Evolutionary conservation across 1,140 invertebrate genomes (phyloP).

Genomic region (Battus philenor): DNA sequence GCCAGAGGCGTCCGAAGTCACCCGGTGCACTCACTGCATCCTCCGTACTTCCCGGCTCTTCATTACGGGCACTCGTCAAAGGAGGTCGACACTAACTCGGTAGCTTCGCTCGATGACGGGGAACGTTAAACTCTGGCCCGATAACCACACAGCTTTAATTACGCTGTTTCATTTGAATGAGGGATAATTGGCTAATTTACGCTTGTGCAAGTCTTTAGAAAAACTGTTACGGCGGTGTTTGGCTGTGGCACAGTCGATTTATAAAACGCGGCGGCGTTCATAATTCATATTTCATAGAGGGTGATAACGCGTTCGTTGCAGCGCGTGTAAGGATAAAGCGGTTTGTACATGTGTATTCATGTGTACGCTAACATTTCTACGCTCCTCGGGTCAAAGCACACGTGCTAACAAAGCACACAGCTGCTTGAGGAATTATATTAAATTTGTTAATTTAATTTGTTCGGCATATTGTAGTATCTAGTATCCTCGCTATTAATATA

Average conservation of each 20-base stretch:
- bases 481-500: too few relatives aligned
- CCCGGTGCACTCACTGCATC: conserved; percentile 54
- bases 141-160: conserved; percentile 8
- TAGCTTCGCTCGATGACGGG: neutral
- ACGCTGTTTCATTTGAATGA: neutral
- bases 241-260: conserved; percentile 27
- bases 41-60: conserved; percentile 56
- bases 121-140: conserved; percentile 1
- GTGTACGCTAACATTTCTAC: conserved; percentile 18
- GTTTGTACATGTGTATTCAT: conserved; percentile 18
- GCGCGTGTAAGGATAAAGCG: conserved; percentile 27
- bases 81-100: conserved; percentile 4
- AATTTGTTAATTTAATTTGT: neutral
- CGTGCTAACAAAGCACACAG: neutral
- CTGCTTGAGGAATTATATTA: neutral
- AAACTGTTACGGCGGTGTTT: conserved; percentile 20
- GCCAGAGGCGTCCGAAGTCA: conserved; percentile 45
- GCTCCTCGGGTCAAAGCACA: conserved; percentile 6
- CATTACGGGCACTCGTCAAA: conserved; percentile 36
- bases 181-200: conserved; percentile 22
- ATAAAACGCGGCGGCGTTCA: conserved; percentile 42
- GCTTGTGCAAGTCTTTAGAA: neutral
- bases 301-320: conserved; percentile 47
- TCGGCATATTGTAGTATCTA: too few relatives aligned
- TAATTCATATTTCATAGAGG: conserved; percentile 63